phyloP scores from a whole-genome alignment of 2,797 vertebrate species.

The Echeneis naucrates region DNA sequence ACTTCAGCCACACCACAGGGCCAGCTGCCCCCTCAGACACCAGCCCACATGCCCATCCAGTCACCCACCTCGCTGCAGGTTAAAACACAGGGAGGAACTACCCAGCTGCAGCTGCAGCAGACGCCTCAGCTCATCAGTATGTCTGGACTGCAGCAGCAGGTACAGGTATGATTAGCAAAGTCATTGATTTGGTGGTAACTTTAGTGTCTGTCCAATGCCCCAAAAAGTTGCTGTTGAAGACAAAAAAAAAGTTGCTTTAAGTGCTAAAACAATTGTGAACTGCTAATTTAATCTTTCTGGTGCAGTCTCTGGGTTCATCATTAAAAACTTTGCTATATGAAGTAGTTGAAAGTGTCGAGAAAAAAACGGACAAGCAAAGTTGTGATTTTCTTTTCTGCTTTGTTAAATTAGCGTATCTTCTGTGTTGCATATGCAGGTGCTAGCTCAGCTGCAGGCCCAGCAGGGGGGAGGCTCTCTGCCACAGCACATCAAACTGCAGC shows the following conservation, averaged over 20 bases:
- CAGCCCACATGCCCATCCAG: slow-evolving; percentile 85
- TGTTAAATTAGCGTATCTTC: slow-evolving; percentile 18
- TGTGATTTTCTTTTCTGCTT: slow-evolving; percentile 4
- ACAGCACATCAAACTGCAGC: slow-evolving; percentile 91
- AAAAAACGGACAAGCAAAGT: slow-evolving; percentile 2
- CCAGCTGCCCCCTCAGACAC: slow-evolving; percentile 87
- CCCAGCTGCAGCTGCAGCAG: slow-evolving; percentile 88
- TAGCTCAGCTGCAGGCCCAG: slow-evolving; percentile 91
- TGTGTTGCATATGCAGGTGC: slow-evolving; percentile 77
- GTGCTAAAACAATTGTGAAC: background rate
- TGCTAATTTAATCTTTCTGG: background rate
- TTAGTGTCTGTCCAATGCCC: background rate
- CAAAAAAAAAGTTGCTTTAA: background rate
- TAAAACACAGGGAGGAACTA: slow-evolving; percentile 80
- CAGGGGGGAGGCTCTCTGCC: slow-evolving; percentile 84
- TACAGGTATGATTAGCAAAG: slow-evolving; percentile 62
- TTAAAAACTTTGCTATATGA: background rate
- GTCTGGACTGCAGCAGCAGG: slow-evolving; percentile 91
- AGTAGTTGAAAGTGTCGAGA: background rate
- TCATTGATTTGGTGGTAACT: background rate
- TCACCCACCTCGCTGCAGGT: slow-evolving; percentile 87
- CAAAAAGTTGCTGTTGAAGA: background rate
- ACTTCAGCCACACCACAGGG: slow-evolving; percentile 85
- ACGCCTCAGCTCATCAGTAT: slow-evolving; percentile 88
- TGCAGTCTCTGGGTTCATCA: background rate